Evolutionary conservation across 2,888 invertebrate genomes (phyloP), one percentile per base, ranked within the genome.

Genomic region (Helicoverpa assulta): DNA sequence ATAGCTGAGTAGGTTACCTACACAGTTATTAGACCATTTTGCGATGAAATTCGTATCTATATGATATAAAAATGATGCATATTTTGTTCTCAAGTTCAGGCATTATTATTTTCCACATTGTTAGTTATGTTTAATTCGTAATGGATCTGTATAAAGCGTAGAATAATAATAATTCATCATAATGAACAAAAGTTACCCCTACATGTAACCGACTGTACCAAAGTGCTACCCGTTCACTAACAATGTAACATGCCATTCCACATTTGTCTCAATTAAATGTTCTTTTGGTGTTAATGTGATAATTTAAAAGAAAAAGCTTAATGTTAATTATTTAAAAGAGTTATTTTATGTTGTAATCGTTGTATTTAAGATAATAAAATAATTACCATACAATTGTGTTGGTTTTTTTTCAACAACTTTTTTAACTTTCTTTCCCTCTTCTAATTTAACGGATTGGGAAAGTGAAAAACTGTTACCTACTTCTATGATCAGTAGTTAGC

Each of bases 261-360:
- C 83, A 85, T 69, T 83, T 81, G 89, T 91, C 89, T 91, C 90
- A 88, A 90, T 90, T 87, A 87, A 89, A 90, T 88, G 85, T 91
- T 91, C 85, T 91, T 91, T 92, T 91, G 89, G 91, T 92, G 89
- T 92, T 89, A 88, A 90, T 93, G 94, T 95, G 94, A 95, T 95
- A 94, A 91, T 91, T 89, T 85, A 77, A 88, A 90, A 90, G 95
- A 95, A 95, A 94, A 95, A 95, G 93, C 94, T 94, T 94, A 91
- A 90, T 91, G 91, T 94, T 94, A 92, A 90, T 92, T 90, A 93
- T 93, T 93, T 93, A 90, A 93, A 91, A 93, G 88, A 92, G 92
- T 93, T 95, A 92, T 94, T 93, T 95, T 95, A 91, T 92, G 93
- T 95, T 95, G 92, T 94, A 94, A 94, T 94, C 94, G 94, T 94